These are phyloP conservation scores for Ptiloglossa arizonensis DNA, from an alignment of 1,140 invertebrate genomes.

Conservation along the genomic window DNA sequence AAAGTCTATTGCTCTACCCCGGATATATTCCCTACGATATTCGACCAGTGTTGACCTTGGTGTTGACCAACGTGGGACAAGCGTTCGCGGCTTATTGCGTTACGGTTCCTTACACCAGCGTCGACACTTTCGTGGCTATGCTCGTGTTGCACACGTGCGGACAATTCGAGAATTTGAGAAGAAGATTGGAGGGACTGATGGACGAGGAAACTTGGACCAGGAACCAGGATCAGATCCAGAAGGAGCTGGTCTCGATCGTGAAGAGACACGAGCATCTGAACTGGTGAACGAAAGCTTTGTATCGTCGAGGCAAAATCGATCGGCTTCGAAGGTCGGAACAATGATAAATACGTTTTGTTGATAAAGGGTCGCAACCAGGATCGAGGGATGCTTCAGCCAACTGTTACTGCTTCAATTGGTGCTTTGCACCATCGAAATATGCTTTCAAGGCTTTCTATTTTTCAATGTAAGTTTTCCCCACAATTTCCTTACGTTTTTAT, in stretches of 20 bases:
- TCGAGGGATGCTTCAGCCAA: constrained; percentile 56
- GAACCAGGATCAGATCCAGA: constrained; percentile 3
- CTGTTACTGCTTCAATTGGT: constrained; percentile 54
- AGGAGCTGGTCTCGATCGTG: constrained; percentile 46
- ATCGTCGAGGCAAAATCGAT: neutral
- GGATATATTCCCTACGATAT: constrained; percentile 60
- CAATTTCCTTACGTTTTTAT: neutral
- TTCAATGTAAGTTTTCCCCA: constrained; percentile 31
- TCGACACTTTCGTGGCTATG: constrained; percentile 60
- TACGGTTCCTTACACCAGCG: constrained; percentile 50
- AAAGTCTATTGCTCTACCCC: constrained; percentile 33
- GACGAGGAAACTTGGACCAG: neutral
- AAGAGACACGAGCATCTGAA: constrained; percentile 62
- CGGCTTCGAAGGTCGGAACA: too few relatives aligned
- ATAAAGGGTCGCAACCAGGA: constrained; percentile 29
- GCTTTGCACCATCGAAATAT: constrained; percentile 47
- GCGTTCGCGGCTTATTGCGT: constrained; percentile 41
- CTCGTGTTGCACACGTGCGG: constrained; percentile 61
- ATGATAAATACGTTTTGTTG: too few relatives aligned
- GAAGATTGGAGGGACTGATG: constrained; percentile 24
- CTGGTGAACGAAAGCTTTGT: constrained; percentile 29
- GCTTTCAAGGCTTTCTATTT: constrained; percentile 48
- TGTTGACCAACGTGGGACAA: constrained; percentile 54
- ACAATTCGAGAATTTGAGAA: constrained; percentile 53
- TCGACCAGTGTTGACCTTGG: constrained; percentile 12